Evolutionary conservation across 2,113 vertebrate genomes (phyloP).

Genomic region (Neolamprologus sp.): DNA sequence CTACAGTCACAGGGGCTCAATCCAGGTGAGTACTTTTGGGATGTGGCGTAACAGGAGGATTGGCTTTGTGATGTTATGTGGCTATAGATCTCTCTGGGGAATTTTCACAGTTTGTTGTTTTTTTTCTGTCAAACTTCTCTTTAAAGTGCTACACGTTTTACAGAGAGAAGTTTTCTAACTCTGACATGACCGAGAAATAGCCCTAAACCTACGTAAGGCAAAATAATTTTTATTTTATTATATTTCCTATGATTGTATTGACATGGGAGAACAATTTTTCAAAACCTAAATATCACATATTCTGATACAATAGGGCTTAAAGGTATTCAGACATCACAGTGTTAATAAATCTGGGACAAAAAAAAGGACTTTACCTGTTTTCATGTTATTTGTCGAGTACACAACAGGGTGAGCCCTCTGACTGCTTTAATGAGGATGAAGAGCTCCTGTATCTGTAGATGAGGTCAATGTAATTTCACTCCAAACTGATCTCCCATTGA

Average conservation of each 20-base stretch:
- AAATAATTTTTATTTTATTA: not conserved
- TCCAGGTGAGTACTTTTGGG: rapidly evolving
- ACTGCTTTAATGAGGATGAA: constrained; percentile 1
- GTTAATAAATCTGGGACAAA: not conserved
- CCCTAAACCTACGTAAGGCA: not conserved
- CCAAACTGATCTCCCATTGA: constrained; percentile 2
- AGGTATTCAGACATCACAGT: not conserved
- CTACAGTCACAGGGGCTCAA: not conserved
- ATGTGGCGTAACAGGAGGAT: not conserved
- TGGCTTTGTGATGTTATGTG: not conserved
- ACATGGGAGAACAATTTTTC: not conserved
- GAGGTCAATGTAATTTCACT: constrained; percentile 27
- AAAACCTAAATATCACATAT: not conserved
- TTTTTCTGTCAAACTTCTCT: not conserved
- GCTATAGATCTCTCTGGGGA: not conserved
- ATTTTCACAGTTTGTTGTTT: not conserved
- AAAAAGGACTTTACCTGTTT: not conserved
- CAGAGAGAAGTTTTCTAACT: not conserved
- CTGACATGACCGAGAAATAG: not conserved
- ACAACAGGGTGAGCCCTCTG: not conserved
- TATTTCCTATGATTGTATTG: not conserved
- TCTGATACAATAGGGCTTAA: not conserved
- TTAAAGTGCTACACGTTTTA: not conserved
- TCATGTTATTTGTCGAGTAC: not conserved
- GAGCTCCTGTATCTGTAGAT: not conserved